Percentiles rank a stretch among this genome's conserved stretches.
Conservation (phyloP, 2,113 vertebrate species). For the cattle (Bos taurus) region ARS-UCD2.0 NC_037343.1:80282501-80283000, state of each 20-base stretch:
- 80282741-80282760: neutral
- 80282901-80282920: neutral
- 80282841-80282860: neutral
- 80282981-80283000: neutral
- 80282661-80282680: neutral
- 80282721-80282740: neutral
- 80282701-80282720: neutral
- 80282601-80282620: neutral
- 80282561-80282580: neutral
- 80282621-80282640: neutral
- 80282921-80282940: neutral
- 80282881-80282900: too few species aligned
- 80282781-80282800: accelerated
- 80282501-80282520: neutral
- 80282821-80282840: neutral
- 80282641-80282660: neutral
- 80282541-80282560: neutral
- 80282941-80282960: neutral
- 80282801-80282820: neutral
- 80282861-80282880: neutral
- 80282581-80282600: neutral
- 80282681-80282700: neutral
- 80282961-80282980: neutral
- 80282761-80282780: neutral
- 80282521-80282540: neutral